These are phyloP conservation scores for Pseudorasbora parva DNA, from an alignment of 2,113 vertebrate genomes.

Conservation along the genomic window DNA sequence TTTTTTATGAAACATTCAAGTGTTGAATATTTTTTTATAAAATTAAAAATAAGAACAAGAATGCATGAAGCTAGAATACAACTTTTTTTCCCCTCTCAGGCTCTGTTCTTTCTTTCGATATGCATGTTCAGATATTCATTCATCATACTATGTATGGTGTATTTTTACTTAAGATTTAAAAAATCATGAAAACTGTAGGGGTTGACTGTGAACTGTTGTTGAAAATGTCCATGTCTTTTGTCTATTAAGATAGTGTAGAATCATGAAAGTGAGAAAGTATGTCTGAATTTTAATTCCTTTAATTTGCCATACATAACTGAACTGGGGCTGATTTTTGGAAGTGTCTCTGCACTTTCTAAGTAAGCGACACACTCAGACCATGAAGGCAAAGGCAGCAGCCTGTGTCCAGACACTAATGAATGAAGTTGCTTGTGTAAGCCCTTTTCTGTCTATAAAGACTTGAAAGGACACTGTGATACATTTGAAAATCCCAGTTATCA, in stretches of 20 bases:
- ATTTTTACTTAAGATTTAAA: too few relatives aligned
- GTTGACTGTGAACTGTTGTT: background rate
- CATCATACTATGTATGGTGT: too few relatives aligned
- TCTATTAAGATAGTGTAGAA: background rate
- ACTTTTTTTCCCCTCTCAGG: too few relatives aligned
- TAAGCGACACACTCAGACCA: background rate
- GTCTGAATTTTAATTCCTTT: background rate
- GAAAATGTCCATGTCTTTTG: background rate
- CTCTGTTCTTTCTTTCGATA: too few relatives aligned
- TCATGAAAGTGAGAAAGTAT: background rate
- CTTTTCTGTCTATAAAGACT: constrained; percentile 18
- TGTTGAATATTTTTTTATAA: too few relatives aligned
- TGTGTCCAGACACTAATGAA: constrained; percentile 23
- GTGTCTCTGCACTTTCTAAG: background rate
- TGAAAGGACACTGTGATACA: constrained; percentile 14
- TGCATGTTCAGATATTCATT: too few relatives aligned
- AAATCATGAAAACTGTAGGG: background rate
- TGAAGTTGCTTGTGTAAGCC: constrained; percentile 31
- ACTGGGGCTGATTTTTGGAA: background rate
- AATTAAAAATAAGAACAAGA: too few relatives aligned
- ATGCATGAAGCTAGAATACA: too few relatives aligned
- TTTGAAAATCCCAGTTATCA: constrained; percentile 23
- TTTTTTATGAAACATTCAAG: too few relatives aligned
- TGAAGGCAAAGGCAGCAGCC: background rate
- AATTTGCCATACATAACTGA: background rate